Base-by-base conservation (phyloP, 53 echinoderm and acorn worm genomes). In the Astropecten irregularis region DNA sequence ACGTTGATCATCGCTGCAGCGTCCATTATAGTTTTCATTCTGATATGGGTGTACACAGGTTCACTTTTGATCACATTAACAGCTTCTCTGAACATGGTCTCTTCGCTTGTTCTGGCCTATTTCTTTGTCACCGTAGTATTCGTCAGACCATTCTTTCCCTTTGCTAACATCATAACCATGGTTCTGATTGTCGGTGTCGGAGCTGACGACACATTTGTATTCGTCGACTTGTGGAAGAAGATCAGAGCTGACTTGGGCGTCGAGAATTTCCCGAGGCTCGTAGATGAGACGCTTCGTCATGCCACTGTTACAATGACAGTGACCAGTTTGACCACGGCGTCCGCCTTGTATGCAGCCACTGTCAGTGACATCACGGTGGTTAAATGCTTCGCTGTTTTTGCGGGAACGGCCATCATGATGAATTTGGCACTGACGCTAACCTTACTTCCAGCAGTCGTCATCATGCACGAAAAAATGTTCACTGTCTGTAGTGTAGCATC, bases 181-280 rank as follows among this genome's bases (percentile, higher is more conserved):
- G 65, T 95, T 4, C 74, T 95, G 10, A 61, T 95, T 9, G 37
- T 95, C 8, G 96, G 91, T 4, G 73, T 95, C 63, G 96, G 96
- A 3, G 96, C 96, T 1, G 96, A 96, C 36, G 96, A 96, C 57
- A 89, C 96, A 5, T 96, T 96, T 63, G 93, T 96, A 1, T 93
- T 84, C 58, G 37, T 90, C 35, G 96, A 96, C 79, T 37, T 96
- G n/a, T 93, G 93, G 93, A 70, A 85, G 57, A 66, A 81, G 21
- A 42, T 66, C 16, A 40, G 47, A 16, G 33, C 63, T 16, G 82
- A 88, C 22, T 27, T 76, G 49, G 82, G 76, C 9, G 68, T 23
- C 0, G 86, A 91, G 9, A 11, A 42, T 11, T 38, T 73, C 1
- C 54, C 86, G 19, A 33, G 70, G 1, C 69, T 87, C 2, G 68